These are phyloP conservation scores for Diadema setosum DNA, from an alignment of 35 echinoderm and acorn worm genomes.

Conservation along the genomic window DNA sequence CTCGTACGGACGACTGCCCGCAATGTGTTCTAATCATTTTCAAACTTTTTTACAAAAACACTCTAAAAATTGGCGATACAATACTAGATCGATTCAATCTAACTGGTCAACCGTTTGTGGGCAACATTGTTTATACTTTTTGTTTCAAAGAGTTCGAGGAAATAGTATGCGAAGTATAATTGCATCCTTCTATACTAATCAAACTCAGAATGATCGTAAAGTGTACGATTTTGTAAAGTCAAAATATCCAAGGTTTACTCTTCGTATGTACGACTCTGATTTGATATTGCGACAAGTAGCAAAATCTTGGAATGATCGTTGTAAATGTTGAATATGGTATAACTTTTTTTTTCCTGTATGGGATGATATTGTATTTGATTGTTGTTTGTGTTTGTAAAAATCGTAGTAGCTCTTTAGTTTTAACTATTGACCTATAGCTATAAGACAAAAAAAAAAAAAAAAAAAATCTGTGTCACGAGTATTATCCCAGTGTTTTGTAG, in stretches of 20 bases:
- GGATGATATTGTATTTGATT: not conserved
- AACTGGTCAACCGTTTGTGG: constrained; percentile 22
- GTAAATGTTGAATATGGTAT: not conserved
- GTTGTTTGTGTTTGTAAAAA: not conserved
- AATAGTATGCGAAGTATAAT: not conserved
- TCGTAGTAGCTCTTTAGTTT: not conserved
- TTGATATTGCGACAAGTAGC: not conserved
- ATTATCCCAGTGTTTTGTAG: not conserved
- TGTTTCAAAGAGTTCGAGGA: not conserved
- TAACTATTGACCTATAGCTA: not conserved
- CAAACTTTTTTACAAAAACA: not conserved
- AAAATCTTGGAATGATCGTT: not conserved
- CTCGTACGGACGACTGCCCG: constrained; percentile 4
- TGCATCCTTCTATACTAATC: not conserved
- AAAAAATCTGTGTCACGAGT: not conserved
- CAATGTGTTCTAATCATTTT: not conserved
- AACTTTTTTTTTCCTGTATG: not conserved
- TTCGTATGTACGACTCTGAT: not conserved
- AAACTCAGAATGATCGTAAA: not conserved
- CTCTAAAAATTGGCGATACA: not conserved
- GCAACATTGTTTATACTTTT: constrained; percentile 35
- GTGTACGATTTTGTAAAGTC: not conserved
- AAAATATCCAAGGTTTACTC: too few species aligned
- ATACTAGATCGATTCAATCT: not conserved
- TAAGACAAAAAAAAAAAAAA: too few species aligned